Conservation (phyloP, 2,797 vertebrate species). For the Tenualosa ilisha region DNA sequence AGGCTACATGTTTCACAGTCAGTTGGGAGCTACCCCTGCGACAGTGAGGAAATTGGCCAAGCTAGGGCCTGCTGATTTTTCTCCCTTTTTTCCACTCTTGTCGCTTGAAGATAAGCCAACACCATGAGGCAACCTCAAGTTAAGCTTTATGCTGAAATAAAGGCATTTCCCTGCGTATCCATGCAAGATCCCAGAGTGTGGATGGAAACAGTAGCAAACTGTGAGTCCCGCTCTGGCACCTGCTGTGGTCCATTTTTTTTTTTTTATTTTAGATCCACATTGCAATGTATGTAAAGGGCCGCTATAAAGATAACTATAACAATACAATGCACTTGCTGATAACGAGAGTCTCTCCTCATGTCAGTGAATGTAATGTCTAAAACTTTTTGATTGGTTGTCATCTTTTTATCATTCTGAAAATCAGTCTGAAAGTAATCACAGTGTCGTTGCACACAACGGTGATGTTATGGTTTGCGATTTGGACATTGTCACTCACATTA, state of each 20-base stretch:
- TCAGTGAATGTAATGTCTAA: too few species aligned
- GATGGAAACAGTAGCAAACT: neutral
- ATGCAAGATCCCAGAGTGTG: neutral
- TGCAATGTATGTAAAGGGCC: too few species aligned
- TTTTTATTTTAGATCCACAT: neutral
- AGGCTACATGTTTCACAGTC: constrained; percentile 69
- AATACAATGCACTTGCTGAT: too few species aligned
- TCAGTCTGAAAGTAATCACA: too few species aligned
- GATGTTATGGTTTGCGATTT: too few species aligned
- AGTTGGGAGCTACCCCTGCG: constrained; percentile 63
- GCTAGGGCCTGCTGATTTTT: constrained; percentile 46
- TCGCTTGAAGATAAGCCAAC: neutral
- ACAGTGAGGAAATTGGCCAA: constrained; percentile 69
- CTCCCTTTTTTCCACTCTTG: neutral
- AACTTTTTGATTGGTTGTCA: too few species aligned
- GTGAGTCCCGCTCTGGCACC: neutral
- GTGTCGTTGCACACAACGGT: too few species aligned
- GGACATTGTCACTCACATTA: too few species aligned
- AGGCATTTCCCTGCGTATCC: neutral
- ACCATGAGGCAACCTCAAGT: neutral
- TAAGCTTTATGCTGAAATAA: neutral
- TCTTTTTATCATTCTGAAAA: too few species aligned
- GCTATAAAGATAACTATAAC: too few species aligned
- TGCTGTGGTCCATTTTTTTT: neutral
- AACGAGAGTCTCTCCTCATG: too few species aligned